phyloP scores from a whole-genome alignment of 2,888 invertebrate genomes.

The Hirtodrosophila confusa region DNA sequence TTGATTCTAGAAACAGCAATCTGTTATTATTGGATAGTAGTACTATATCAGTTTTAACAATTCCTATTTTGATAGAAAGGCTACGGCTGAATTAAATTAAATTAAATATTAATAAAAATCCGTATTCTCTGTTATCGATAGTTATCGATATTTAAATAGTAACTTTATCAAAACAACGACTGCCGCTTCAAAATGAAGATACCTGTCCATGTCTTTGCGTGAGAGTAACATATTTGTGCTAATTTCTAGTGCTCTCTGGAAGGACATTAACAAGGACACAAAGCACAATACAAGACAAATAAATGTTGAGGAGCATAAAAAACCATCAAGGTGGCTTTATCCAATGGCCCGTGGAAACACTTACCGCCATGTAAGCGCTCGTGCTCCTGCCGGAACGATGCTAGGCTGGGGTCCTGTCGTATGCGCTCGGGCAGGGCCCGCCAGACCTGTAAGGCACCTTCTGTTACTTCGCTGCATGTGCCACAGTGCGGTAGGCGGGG shows the following conservation, averaged over 20 bases:
- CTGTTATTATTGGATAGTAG: no score
- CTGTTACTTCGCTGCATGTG: slow-evolving; percentile 85
- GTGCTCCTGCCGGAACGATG: slow-evolving; percentile 86
- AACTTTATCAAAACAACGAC: no score
- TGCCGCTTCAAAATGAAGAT: no score
- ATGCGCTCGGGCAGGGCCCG: slow-evolving; percentile 88
- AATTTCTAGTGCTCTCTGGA: slow-evolving; percentile 9
- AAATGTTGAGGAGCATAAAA: slow-evolving; percentile 30
- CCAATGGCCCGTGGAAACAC: slow-evolving; percentile 44
- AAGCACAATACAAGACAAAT: slow-evolving; percentile 33
- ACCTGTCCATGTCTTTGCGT: no score
- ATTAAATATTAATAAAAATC: no score
- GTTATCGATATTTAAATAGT: no score
- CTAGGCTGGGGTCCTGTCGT: slow-evolving; percentile 88
- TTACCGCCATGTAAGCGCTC: slow-evolving; percentile 84
- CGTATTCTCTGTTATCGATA: no score
- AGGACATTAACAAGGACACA: neutral
- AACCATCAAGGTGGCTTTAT: slow-evolving; percentile 10
- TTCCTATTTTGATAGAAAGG: no score
- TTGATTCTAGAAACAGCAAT: no score
- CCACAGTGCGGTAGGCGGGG: neutral
- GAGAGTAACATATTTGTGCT: no score
- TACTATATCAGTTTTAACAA: no score
- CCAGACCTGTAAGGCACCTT: slow-evolving; percentile 88
- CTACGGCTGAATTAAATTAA: no score